Base-by-base conservation (phyloP, 2,797 vertebrate genomes). In the Discoglossus pictus region DNA sequence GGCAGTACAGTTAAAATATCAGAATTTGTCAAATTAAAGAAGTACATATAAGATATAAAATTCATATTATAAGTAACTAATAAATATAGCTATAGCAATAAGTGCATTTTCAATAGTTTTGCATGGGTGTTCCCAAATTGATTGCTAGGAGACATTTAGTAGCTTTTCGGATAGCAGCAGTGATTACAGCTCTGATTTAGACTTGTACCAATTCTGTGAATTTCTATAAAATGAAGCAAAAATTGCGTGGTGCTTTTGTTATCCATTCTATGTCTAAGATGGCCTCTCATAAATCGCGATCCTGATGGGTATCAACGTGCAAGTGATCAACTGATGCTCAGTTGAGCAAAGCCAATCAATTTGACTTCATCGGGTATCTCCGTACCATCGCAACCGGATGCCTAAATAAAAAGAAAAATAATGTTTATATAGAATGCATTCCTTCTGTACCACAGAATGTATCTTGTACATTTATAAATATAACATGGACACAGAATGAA, bases 281-380 rank as follows among this genome's bases (percentile, higher is more conserved):
- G 59, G 80, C 76, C 80, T 84, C 82, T 84, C 59, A 21, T 78
- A 81, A 81, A 80, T 81, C 81, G 64, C 73, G 71, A 73, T 81
- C 82, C 75, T 23, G 69, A 78, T 77, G 73, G 64, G 61, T 43
- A 63, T 65, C 74, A 25, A 72, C 68, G 50, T 69, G 77, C 74
- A 64, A 76, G 53, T 86, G 35, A 94, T 98, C 95, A 97, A 91
- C 92, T 94, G 84, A 98, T 84, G 76, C 96, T 98, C 75, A 98
- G 81, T 85, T 98, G 96, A 55, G 95, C 95, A 84, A 97, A 98
- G 82, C 95, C 95, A 63, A 97, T 96, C 90, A 99, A 85, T 89
- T 99, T 99, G 86, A 97, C 91, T 86, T 97, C 96, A 31, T 98
- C 97, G 0, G 93, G 94, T 76, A 92, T 93, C 87, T 99, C 97